These are phyloP conservation scores for Heteronetta atricapilla DNA, from an alignment of 2,113 vertebrate species.

Conservation along the genomic window DNA sequence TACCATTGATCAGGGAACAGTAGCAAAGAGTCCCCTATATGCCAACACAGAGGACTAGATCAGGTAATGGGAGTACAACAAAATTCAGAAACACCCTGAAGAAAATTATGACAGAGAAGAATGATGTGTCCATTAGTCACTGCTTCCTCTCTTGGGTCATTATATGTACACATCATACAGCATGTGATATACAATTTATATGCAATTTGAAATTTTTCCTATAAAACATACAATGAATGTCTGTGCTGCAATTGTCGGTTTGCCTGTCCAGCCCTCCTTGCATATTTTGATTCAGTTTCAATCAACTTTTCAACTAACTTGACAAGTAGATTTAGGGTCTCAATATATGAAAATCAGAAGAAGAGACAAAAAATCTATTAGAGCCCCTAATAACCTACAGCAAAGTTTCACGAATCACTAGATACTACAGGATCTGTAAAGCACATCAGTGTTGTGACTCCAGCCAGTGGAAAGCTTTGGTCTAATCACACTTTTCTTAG, in stretches of 20 bases:
- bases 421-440: neutral
- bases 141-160: neutral
- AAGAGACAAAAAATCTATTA: neutral
- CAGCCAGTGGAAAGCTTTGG: neutral
- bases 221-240: neutral
- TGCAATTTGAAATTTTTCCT: neutral
- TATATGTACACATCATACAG: neutral
- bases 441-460: neutral
- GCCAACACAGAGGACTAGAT: neutral
- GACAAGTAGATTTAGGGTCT: neutral
- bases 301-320: neutral
- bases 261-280: neutral
- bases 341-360: neutral
- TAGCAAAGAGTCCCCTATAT: neutral
- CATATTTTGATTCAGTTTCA: neutral
- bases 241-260: neutral
- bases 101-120: neutral
- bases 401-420: neutral
- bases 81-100: neutral
- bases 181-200: neutral
- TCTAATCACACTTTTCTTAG: neutral
- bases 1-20: neutral
- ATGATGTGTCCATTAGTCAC: rapidly evolving
- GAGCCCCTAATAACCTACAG: neutral
- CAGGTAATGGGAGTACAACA: neutral